Percentiles rank a stretch among this genome's conserved stretches.
Conservation (phyloP, 2,113 vertebrate species). For the Odocoileus virginianus region DNA sequence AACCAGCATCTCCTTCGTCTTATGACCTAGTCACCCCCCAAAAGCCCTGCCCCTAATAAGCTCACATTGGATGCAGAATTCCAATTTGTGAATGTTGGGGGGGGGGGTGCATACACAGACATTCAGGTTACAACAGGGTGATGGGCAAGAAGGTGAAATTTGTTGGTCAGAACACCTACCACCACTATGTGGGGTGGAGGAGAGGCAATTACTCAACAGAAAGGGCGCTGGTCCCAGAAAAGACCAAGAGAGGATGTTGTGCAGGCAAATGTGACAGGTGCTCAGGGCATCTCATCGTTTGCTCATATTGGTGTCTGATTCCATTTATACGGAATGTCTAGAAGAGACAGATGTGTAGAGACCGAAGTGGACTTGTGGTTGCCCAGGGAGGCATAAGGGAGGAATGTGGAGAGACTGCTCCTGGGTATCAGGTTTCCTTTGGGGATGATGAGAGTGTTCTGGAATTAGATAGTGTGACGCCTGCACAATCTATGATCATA, state of each 20-base stretch:
- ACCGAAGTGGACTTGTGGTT: not conserved
- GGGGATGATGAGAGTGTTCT: not conserved
- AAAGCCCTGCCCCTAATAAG: not conserved
- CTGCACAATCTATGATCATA: not conserved
- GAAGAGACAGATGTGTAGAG: not conserved
- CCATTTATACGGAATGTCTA: not conserved
- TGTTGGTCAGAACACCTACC: not conserved
- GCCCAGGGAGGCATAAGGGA: not conserved
- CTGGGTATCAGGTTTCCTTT: not conserved
- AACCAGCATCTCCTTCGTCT: not conserved
- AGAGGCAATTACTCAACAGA: not conserved
- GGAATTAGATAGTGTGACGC: not conserved
- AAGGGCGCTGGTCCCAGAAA: not conserved
- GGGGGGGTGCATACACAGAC: no score
- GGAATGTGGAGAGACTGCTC: not conserved
- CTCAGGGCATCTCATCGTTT: not conserved
- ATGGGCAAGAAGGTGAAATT: not conserved
- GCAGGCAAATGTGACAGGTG: not conserved
- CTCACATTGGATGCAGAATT: not conserved
- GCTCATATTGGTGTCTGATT: not conserved
- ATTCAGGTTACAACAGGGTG: not conserved
- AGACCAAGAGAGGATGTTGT: not conserved
- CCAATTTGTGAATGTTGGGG: not conserved
- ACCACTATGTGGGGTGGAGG: not conserved
- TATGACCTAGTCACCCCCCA: not conserved